Percentiles rank a stretch among this genome's conserved stretches.
phyloP scores from a whole-genome alignment of 37 sponge, comb jelly and placozoan species.

The Bolinopsis microptera region DNA sequence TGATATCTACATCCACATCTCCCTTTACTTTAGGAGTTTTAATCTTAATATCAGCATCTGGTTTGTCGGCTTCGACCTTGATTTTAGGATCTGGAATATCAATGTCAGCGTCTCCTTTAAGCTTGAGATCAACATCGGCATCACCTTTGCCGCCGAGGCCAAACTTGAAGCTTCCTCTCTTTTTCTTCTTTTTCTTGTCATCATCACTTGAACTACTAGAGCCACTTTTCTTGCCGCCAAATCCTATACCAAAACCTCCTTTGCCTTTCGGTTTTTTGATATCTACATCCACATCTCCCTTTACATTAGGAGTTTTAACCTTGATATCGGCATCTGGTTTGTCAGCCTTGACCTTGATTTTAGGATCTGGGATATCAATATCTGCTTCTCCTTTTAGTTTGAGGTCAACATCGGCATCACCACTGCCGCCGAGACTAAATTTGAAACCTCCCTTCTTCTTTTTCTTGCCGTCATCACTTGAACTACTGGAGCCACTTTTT shows the following conservation, averaged over 20 bases:
- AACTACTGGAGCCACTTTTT: neutral
- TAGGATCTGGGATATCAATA: neutral
- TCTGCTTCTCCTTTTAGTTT: neutral
- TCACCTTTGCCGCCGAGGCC: conserved; percentile 24
- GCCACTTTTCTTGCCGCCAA: neutral
- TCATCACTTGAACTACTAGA: neutral
- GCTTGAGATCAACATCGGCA: conserved; percentile 33
- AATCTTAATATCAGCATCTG: conserved; percentile 31
- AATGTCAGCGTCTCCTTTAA: neutral
- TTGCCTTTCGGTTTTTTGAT: conserved; percentile 4
- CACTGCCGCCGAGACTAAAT: neutral
- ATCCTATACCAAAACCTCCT: neutral
- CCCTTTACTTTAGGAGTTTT: neutral
- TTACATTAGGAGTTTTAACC: neutral
- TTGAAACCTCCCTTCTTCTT: conserved; percentile 27
- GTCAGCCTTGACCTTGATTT: neutral
- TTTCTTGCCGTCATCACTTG: conserved; percentile 41
- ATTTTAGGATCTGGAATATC: neutral
- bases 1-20: conserved; percentile 12
- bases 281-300: conserved; percentile 4
- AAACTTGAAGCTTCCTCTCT: conserved; percentile 10
- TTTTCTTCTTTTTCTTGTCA: conserved; percentile 2
- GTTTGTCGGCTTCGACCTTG: too few relatives aligned
- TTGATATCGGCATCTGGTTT: conserved; percentile 40
- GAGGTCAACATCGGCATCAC: conserved; percentile 37